Base-by-base conservation (phyloP, 2,888 invertebrate genomes). In the Melanostoma scalare region DNA sequence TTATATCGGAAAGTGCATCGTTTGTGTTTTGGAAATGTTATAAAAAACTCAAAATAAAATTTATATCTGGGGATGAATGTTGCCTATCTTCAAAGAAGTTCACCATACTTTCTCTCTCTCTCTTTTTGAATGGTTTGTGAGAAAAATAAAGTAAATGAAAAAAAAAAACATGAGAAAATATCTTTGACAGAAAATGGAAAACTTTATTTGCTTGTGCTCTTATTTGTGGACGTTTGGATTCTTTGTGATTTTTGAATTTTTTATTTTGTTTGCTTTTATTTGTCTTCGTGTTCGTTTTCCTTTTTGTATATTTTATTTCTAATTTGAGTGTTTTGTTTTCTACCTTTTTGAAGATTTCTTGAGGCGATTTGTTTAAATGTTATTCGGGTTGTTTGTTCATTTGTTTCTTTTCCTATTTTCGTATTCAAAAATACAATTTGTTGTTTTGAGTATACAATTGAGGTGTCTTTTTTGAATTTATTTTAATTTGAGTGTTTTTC, bases 131-230 rank as follows among this genome's bases (percentile, higher is more conserved):
- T 44, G 30, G 6, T 42, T 31, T 61, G 20, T 67, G 9, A 31
- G n/a, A 48, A 60, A 58, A 36, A 60, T 35, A 38, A 35, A 9
- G 8, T 31, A 9, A 33, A 50, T 20, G 8, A 42, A 3, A 38
- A 20, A 56, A 33, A 46, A 3, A 60, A 35, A 68, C 0, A 65
- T 50, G 48, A 44, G 2, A 44, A 36, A 30, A 56, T 60, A 6
- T 40, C 42, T 60, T 10, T 60, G 55, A 75, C 58, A 65, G 52
- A 56, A 52, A 53, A 69, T 69, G 52, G 60, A 77, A 58, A 44
- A 61, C 40, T 42, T 50, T 63, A 77, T 77, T 77, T 82, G 78
- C 78, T 78, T 82, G 82, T 77, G 63, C 63, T 77, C 76, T 69
- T 76, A 48, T 73, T 73, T 77, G 82, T 82, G 72, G 50, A 76